Conservation (phyloP, 2,113 vertebrate species). For the Motacilla alba region DNA sequence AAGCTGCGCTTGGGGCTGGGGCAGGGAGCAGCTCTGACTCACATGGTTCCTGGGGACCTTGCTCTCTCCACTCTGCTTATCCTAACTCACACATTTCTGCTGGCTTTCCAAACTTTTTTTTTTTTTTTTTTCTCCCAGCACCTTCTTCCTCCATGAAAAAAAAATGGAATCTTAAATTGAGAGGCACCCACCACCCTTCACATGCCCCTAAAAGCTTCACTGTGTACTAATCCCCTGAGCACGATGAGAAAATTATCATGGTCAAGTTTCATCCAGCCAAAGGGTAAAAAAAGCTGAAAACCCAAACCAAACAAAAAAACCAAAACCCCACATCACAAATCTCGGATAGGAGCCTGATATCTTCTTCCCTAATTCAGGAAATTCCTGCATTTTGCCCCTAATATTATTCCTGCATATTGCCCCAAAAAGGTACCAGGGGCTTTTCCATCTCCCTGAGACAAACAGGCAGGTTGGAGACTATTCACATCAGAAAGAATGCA, state of each 20-base stretch:
- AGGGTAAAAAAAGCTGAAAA: accelerated
- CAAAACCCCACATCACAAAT: background rate
- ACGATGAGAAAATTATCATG: background rate
- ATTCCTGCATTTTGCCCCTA: background rate
- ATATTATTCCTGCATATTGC: background rate
- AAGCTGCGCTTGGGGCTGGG: background rate
- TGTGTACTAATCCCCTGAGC: background rate
- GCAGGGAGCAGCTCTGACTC: background rate
- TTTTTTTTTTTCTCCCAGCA: background rate
- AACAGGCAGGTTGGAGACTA: background rate
- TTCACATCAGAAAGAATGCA: background rate
- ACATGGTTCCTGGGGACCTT: accelerated
- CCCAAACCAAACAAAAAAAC: background rate
- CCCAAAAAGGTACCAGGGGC: background rate
- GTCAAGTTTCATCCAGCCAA: background rate
- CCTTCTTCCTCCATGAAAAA: background rate
- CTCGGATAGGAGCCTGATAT: background rate
- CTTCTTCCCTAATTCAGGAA: background rate
- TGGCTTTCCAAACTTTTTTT: background rate
- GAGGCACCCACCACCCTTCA: background rate
- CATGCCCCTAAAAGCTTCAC: background rate
- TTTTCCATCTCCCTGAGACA: background rate
- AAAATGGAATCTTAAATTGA: background rate
- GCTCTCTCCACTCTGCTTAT: background rate
- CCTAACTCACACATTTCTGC: background rate